These are phyloP conservation scores for Galeruca laticollis DNA, from an alignment of 2,888 invertebrate species.

Conservation along the genomic window DNA sequence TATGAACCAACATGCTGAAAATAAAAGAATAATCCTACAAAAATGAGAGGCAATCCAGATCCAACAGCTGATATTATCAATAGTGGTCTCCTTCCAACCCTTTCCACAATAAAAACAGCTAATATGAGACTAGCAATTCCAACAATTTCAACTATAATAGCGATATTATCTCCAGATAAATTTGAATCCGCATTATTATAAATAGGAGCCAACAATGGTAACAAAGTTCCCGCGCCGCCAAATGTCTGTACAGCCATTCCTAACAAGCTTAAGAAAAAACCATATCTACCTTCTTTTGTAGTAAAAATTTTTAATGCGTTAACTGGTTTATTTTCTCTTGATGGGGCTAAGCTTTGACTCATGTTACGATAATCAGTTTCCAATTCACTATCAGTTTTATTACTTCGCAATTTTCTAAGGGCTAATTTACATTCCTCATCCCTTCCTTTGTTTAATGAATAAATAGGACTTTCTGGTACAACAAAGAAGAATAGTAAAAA, in stretches of 20 bases:
- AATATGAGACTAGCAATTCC: neutral
- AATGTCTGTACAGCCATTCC: neutral
- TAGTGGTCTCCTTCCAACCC: slow-evolving; percentile 5
- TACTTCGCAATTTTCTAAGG: neutral
- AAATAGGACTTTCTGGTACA: slow-evolving; percentile 6
- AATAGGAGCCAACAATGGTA: slow-evolving; percentile 13
- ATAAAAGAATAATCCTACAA: slow-evolving; percentile 14
- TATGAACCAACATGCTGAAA: neutral
- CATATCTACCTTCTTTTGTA: slow-evolving; percentile 4
- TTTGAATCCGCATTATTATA: neutral
- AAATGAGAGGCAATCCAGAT: neutral
- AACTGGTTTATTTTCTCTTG: neutral
- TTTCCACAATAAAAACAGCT: neutral
- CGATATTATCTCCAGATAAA: slow-evolving; percentile 6
- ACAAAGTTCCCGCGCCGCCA: neutral
- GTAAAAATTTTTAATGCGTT: neutral
- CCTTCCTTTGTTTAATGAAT: neutral
- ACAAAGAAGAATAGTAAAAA: neutral
- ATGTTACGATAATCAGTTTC: neutral
- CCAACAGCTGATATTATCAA: neutral
- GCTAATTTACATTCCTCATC: slow-evolving; percentile 4
- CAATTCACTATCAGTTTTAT: slow-evolving; percentile 12
- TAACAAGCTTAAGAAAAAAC: slow-evolving; percentile 6
- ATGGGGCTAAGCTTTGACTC: neutral
- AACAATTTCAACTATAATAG: neutral